A percentile compares a stretch with the other conserved stretches of the same genome.
phyloP scores from a whole-genome alignment of 2,797 vertebrate species.

The Protosalanx chinensis region DNA sequence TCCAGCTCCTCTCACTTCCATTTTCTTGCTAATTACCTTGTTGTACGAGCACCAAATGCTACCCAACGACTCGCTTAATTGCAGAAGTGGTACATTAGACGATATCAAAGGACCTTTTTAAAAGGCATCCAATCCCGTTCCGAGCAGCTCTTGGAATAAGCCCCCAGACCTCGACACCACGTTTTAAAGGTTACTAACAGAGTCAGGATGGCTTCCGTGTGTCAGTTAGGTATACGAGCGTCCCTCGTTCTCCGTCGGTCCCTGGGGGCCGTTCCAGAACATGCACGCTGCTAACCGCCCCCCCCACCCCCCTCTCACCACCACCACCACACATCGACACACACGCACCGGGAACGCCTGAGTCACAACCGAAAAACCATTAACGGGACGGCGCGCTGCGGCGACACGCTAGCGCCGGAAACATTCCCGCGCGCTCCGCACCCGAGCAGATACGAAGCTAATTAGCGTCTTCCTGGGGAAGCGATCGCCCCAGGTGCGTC shows the following conservation, averaged over 20 bases:
- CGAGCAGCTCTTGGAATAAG: constrained; percentile 61
- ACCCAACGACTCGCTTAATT: constrained; percentile 73
- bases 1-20: constrained; percentile 52
- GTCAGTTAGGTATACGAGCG: constrained; percentile 24
- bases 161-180: constrained; percentile 66
- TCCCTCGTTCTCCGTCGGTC: constrained; percentile 16
- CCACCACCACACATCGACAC: constrained; percentile 21
- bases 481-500: constrained; percentile 66
- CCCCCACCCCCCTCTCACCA: background rate
- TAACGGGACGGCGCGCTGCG: constrained; percentile 46
- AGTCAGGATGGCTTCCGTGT: constrained; percentile 25
- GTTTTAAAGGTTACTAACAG: constrained; percentile 69
- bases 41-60: constrained; percentile 69
- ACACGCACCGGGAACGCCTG: constrained; percentile 31
- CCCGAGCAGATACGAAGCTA: constrained; percentile 62
- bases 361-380: constrained; percentile 47
- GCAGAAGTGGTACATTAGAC: constrained; percentile 68
- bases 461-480: constrained; percentile 70
- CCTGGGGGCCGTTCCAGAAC: constrained; percentile 8
- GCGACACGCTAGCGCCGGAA: constrained; percentile 34
- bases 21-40: constrained; percentile 73
- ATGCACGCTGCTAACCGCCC: background rate
- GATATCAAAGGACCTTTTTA: constrained; percentile 70
- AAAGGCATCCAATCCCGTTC: constrained; percentile 66
- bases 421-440: constrained; percentile 31